phyloP scores from a whole-genome alignment of 2,113 vertebrate species.

The Cololabis saira region DNA sequence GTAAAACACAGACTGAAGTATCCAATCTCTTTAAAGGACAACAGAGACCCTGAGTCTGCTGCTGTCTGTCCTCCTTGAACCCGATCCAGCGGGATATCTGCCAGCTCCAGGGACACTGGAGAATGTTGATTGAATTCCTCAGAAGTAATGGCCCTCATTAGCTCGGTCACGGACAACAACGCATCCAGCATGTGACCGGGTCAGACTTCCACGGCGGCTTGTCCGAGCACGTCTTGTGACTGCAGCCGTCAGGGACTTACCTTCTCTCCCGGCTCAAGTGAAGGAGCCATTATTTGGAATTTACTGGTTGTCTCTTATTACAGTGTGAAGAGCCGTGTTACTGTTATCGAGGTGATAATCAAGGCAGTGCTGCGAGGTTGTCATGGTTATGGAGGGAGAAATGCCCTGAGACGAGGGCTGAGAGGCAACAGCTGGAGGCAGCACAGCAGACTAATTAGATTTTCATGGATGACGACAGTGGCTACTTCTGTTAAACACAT shows the following conservation, averaged over 20 bases:
- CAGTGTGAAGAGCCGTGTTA: conserved; percentile 12
- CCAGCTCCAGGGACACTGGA: conserved; percentile 13
- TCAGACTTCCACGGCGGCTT: conserved; percentile 25
- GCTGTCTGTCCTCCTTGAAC: not conserved
- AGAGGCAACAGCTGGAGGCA: conserved; percentile 5
- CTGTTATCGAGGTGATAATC: conserved; percentile 27
- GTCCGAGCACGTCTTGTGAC: conserved; percentile 50
- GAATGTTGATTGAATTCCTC: conserved; percentile 62
- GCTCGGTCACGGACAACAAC: conserved; percentile 39
- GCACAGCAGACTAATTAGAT: too few species aligned
- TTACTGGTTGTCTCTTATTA: conserved; percentile 5
- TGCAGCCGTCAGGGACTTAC: not conserved
- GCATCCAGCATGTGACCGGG: conserved; percentile 55
- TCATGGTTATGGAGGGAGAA: conserved; percentile 29
- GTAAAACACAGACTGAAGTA: not conserved
- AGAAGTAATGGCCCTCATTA: conserved; percentile 45
- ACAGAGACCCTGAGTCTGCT: not conserved
- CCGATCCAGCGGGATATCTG: not conserved
- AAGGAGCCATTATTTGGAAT: conserved; percentile 13
- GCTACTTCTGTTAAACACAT: too few species aligned
- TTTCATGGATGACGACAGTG: too few species aligned
- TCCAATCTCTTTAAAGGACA: not conserved
- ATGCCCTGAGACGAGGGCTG: not conserved
- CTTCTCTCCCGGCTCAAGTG: not conserved
- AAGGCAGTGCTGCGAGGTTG: conserved; percentile 31